A percentile compares a stretch with the other conserved stretches of the same genome.
phyloP scores from a whole-genome alignment of 2,888 invertebrate genomes.

The Torymus auratus region DNA sequence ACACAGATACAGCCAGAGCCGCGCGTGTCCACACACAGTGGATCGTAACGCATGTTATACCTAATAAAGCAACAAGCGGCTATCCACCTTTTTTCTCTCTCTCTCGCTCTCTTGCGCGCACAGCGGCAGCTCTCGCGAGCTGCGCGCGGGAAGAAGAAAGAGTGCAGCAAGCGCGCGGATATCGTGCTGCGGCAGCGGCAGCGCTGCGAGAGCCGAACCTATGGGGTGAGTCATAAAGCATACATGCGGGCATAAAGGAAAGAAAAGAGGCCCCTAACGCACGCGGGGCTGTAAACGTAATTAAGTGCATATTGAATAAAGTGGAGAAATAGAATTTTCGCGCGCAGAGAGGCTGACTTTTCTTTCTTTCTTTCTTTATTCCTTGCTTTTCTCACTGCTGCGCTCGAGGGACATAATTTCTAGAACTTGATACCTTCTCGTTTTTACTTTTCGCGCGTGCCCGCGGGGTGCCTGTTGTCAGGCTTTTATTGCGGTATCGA shows the following conservation, averaged over 20 bases:
- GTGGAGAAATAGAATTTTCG: conserved; percentile 46
- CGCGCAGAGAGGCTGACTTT: neutral
- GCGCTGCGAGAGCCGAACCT: neutral
- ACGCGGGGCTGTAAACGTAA: conserved; percentile 46
- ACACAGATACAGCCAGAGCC: conserved; percentile 17
- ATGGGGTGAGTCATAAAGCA: conserved; percentile 47
- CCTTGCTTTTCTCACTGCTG: no score
- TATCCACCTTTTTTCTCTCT: conserved; percentile 1
- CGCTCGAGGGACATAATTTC: neutral
- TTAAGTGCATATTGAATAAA: conserved; percentile 56
- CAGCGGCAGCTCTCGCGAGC: neutral
- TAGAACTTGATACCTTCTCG: conserved; percentile 9
- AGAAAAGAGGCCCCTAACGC: conserved; percentile 27
- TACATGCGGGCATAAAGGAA: conserved; percentile 45
- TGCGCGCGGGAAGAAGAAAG: conserved; percentile 29
- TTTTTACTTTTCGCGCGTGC: neutral
- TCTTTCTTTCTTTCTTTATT: neutral
- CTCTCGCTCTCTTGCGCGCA: neutral
- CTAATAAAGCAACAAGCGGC: conserved; percentile 67
- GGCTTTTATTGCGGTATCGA: neutral
- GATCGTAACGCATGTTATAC: conserved; percentile 65
- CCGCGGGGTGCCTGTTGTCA: neutral
- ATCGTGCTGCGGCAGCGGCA: conserved; percentile 26
- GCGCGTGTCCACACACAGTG: conserved; percentile 38
- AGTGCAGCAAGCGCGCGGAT: neutral